A percentile compares a stretch with the other conserved stretches of the same genome.
phyloP scores from a whole-genome alignment of 2,797 vertebrate species.

The Champsocephalus gunnari region DNA sequence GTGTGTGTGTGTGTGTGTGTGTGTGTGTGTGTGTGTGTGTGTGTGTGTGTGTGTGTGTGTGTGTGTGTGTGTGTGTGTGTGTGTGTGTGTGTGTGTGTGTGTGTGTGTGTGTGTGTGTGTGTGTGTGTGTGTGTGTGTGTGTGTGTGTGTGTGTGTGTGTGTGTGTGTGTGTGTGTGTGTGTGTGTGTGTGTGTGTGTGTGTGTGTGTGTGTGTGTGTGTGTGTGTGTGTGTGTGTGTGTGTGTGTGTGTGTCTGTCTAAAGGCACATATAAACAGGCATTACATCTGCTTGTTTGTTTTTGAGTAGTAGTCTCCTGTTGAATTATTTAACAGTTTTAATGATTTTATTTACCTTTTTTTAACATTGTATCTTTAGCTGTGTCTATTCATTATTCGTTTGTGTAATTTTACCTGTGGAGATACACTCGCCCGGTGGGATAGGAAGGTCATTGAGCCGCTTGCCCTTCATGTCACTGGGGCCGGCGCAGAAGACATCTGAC shows the following conservation, averaged over 20 bases:
- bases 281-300: slow-evolving; percentile 8
- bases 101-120: no score
- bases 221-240: no score
- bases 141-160: no score
- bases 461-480: slow-evolving; percentile 93
- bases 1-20: no score
- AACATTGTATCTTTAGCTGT: neutral
- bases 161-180: neutral
- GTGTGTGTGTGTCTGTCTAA: neutral
- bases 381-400: neutral
- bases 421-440: slow-evolving; percentile 91
- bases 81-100: no score
- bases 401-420: slow-evolving; percentile 90
- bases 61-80: no score
- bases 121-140: no score
- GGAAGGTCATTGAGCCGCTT: slow-evolving; percentile 93
- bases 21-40: no score
- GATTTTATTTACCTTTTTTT: slow-evolving; percentile 17
- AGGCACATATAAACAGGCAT: neutral
- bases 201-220: no score
- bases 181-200: neutral
- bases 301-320: slow-evolving; percentile 14
- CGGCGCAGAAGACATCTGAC: slow-evolving; percentile 93
- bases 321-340: slow-evolving; percentile 57
- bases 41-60: no score